A percentile compares a stretch with the other conserved stretches of the same genome.
phyloP scores from a whole-genome alignment of 2,797 vertebrate species.

The Toxotes lorentzi region DNA sequence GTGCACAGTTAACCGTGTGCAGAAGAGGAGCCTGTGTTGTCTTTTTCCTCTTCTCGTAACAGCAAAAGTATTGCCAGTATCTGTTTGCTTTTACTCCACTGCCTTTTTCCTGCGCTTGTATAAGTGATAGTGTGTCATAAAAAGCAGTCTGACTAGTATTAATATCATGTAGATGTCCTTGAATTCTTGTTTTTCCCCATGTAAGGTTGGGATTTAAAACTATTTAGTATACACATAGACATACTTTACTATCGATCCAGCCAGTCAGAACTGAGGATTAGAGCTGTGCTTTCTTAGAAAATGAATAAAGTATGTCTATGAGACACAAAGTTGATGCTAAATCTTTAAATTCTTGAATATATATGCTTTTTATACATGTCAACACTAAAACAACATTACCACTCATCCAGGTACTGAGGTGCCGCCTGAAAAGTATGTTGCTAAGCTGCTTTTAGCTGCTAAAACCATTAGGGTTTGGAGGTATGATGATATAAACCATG shows the following conservation, averaged over 20 bases:
- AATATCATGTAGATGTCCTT: neutral
- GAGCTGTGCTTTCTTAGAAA: too few species aligned
- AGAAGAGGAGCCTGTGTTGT: slow-evolving; percentile 24
- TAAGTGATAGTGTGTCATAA: slow-evolving; percentile 16
- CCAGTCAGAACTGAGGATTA: too few species aligned
- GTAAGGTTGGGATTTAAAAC: slow-evolving; percentile 1
- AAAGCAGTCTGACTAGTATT: neutral
- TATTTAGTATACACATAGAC: neutral
- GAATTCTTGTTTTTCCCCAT: neutral
- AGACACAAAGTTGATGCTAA: neutral
- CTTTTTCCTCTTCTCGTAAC: neutral
- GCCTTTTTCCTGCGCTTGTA: neutral
- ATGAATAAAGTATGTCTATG: neutral
- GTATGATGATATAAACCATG: too few species aligned
- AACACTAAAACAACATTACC: neutral
- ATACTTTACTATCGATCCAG: too few species aligned
- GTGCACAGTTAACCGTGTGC: neutral
- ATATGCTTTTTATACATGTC: neutral
- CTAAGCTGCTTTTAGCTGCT: too few species aligned
- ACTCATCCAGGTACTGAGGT: neutral
- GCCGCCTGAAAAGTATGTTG: neutral
- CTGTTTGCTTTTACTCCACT: slow-evolving; percentile 21
- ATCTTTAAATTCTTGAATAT: neutral
- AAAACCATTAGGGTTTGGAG: too few species aligned
- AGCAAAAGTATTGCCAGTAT: slow-evolving; percentile 2